A percentile compares a stretch with the other conserved stretches of the same genome.
These are phyloP conservation scores for Lypha dubia DNA, from an alignment of 2,888 invertebrate species.

Conservation along the genomic window DNA sequence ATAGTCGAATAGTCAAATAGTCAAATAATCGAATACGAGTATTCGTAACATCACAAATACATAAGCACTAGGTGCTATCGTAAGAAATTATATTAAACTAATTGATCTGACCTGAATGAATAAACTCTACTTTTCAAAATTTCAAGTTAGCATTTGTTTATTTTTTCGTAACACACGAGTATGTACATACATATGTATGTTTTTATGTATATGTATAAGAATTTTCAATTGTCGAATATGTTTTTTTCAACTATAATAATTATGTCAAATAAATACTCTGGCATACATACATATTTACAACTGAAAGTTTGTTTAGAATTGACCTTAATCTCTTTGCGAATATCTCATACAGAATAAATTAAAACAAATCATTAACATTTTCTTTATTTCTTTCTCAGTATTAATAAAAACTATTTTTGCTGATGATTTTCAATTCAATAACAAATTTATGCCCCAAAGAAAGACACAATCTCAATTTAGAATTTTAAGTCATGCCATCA, in stretches of 20 bases:
- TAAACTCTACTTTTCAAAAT: background rate
- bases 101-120: background rate
- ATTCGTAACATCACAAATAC: too few relatives aligned
- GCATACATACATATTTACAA: background rate
- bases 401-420: slow-evolving; percentile 9
- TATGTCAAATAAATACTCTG: too few relatives aligned
- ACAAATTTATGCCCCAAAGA: slow-evolving; percentile 14
- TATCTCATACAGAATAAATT: slow-evolving; percentile 51
- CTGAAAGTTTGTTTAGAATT: slow-evolving; percentile 3
- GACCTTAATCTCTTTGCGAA: slow-evolving; percentile 51
- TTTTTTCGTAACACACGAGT: background rate
- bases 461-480: slow-evolving; percentile 20
- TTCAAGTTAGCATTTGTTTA: background rate
- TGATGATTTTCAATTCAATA: slow-evolving; percentile 28
- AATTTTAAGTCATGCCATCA: slow-evolving; percentile 22
- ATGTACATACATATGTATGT: too few relatives aligned
- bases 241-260: too few relatives aligned
- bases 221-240: background rate
- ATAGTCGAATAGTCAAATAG: too few relatives aligned
- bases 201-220: too few relatives aligned
- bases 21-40: too few relatives aligned
- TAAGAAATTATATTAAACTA: background rate
- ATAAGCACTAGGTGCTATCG: background rate
- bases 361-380: slow-evolving; percentile 17
- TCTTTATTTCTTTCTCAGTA: background rate